Evolutionary conservation across 1,140 invertebrate genomes (phyloP), one percentile per base, ranked within the genome.

Genomic region (Cydia splendana): DNA sequence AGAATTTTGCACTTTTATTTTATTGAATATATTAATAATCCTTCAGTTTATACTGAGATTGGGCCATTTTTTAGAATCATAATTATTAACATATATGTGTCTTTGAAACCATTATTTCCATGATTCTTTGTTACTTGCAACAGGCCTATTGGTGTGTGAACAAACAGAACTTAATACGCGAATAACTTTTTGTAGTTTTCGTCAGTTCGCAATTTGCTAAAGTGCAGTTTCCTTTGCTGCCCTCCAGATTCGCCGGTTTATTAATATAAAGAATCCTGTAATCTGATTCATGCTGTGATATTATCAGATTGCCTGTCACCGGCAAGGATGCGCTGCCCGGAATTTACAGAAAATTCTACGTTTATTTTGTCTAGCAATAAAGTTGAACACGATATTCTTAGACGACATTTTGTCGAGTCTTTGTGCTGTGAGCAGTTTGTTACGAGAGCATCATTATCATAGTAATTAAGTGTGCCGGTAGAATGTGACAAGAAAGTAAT

Each of bases 281-380:
- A 62, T 62, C 57, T 62, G 57, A 62, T 62, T 62, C 57, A 62
- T 62, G 57, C 57, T 62, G 57, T n/a, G 57, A 62, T 62, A 7
- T 12, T 62, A 62, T 62, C 57, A 62, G 51, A 62, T 62, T 24
- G 57, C 18, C 57, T 24, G 57, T 62, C 57, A 62, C 20, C 57
- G 10, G 57, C 57, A 62, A 62, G 57, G 57, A 62, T 62, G 57
- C 57, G 57, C 57, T 24, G 18, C 57, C 10, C 57, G 57, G 57
- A 24, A 20, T 24, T 24, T 6, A 62, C 57, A 62, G 57, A 62
- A 20, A 20, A 62, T 24, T 12, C 20, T 24, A 62, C 57, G 20
- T 24, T 62, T 62, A 62, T 62, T 62, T 24, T 24, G 57, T 62
- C 57, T 62, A 12, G 57, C 57, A 10, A 24, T 24, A 62, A 62